Base-by-base conservation (phyloP, 2,113 vertebrate genomes). In the Mesocricetus auratus region DNA sequence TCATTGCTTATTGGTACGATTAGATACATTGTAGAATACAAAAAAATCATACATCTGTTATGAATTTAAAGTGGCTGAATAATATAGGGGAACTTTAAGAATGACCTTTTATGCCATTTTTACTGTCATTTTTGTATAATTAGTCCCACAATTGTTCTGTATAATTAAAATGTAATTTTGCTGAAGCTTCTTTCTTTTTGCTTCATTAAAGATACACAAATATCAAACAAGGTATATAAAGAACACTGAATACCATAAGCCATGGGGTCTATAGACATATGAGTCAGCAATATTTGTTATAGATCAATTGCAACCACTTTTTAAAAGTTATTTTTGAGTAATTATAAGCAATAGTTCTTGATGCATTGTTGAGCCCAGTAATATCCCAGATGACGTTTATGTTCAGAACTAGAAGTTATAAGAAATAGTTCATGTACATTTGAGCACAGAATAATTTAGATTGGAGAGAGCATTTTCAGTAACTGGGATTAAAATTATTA, bases 131-230 rank as follows among this genome's bases (percentile, higher is more conserved):
- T 97, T 79, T 92, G 86, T 94, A 90, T 94, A 96, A 94, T 94
- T 94, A 91, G 17, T 36, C 66, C 58, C 36, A 94, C 26, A 90
- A 89, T 86, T 94, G 33, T 94, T 90, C 73, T 94, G 75, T 92
- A 96, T 93, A 96, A 96, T 98, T 97, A 96, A 96, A 97, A 96
- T 91, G 47, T 88, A 92, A 88, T 94, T 94, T 89, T 86, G 50
- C 42, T 19, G 66, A 56, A 42, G 42, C 11, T 82, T 94, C 77
- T n/a, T n/a, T n/a, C 26, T 47, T 64, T 91, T 91, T 88, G 83
- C 82, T 93, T 90, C 31, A 85, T 56, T 94, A 66, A 75, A 93
- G 60, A 78, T 81, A 81, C 68, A 5, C 74, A 83, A 92, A 73
- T 16, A 92, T 83, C 39, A 91, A 93, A 36, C 5, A 92, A 81